phyloP scores from a whole-genome alignment of 2,888 invertebrate species.

The Boloria selene region DNA sequence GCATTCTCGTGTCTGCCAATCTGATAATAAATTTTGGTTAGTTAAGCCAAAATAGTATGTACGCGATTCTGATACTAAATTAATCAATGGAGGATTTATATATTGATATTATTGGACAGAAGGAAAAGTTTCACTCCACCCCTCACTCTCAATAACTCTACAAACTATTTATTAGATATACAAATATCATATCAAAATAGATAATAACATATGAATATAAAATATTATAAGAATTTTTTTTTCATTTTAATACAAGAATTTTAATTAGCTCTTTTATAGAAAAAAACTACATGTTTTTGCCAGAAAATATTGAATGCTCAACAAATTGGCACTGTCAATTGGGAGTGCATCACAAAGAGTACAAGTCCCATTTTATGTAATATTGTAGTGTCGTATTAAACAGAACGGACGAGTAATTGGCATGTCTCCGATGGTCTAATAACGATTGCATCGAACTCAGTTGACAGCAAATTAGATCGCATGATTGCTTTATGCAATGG shows the following conservation, averaged over 20 bases:
- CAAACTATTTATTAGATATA: too few species aligned
- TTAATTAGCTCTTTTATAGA: too few species aligned
- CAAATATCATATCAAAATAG: too few species aligned
- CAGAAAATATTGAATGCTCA: background rate
- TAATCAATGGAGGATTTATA: too few species aligned
- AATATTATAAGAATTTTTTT: too few species aligned
- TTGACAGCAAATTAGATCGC: conserved; percentile 23
- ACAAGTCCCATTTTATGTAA: conserved; percentile 14
- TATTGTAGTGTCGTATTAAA: conserved; percentile 20
- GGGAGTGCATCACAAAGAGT: conserved; percentile 17
- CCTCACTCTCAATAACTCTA: too few species aligned
- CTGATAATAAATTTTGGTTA: conserved; percentile 10
- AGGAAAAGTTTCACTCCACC: too few species aligned
- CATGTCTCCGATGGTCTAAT: conserved; percentile 30
- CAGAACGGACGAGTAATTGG: conserved; percentile 28
- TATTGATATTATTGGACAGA: too few species aligned
- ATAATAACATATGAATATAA: too few species aligned
- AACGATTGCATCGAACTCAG: conserved; percentile 28
- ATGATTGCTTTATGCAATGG: conserved; percentile 18
- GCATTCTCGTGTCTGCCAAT: conserved; percentile 8
- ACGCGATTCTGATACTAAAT: background rate
- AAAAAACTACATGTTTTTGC: background rate
- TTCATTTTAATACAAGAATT: too few species aligned
- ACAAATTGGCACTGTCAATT: conserved; percentile 18
- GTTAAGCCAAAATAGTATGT: conserved; percentile 1